Base-by-base conservation (phyloP, 1,140 invertebrate genomes). In the Diorhabda elongata region DNA sequence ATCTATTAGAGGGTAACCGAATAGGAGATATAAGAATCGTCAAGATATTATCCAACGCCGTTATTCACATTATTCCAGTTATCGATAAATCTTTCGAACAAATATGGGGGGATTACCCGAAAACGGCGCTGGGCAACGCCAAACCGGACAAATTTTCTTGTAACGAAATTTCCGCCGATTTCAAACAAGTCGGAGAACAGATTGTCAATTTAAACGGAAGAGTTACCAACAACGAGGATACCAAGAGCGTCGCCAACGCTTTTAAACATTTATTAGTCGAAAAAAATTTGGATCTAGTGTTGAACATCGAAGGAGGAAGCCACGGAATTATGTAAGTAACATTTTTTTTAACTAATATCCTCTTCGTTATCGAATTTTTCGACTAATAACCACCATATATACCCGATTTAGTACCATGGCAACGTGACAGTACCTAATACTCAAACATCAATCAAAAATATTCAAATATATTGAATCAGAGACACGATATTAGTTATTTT, bases 11-110 rank as follows among this genome's bases (percentile, higher is more conserved):
- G 64, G 93, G 91, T 2, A 88, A 90, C 79, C 80, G 83, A 56
- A 82, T 89, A 43, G 86, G 87, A 6, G 2, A 87, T 91, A 7
- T 44, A n/a, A 5, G 41, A 3, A 69, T 74, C 42, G 79, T 83
- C 2, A 81, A 82, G 3, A 79, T 97, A 47, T 77, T 98, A 0
- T 80, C 90, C 58, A 89, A 89, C 64, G 82, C 88, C 4, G 89
- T 95, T 42, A 78, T 97, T 44, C 91, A 95, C 77, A 87, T 98
- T 66, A 86, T 96, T 71, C 94, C 94, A 1, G 86, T 85, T 9
- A 74, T 91, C 0, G 88, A 90, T 76, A 82, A 83, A 5, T 77
- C 83, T 5, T 88, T 86, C 72, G 83, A 85, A 11, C 82, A 83
- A 58, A 80, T 81, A 26, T 80, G 80, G 80, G 79, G 80, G 0